Evolutionary conservation across 2,888 invertebrate species (phyloP), one percentile per base, ranked within the genome.

Genomic region (Adineta ricciae): DNA sequence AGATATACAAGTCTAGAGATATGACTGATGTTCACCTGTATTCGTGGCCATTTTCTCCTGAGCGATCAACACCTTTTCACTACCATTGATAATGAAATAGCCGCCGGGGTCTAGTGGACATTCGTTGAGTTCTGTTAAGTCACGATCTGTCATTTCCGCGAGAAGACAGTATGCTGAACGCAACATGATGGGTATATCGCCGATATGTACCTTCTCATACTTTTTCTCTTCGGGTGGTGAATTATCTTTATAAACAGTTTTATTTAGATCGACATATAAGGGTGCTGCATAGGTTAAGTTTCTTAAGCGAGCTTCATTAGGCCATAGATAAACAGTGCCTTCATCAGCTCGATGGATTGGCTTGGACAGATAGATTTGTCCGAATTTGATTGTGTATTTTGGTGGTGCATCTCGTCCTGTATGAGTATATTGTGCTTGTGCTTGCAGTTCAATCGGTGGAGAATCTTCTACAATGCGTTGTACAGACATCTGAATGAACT

Each of bases 41-140:
- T 99, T 99, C 14, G 98, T 98, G 11, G 99, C 99, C 99, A 99
- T 99, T 92, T 99, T 99, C 90, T 99, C 99, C 91, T 99, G 99
- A 0, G 99, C 99, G 90, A 99, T 99, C 52, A 99, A 92, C 5
- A 98, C 93, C 91, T 97, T 97, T 91, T 99, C 99, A 14, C 98
- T 98, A 2, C 99, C 99, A 90, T 99, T 99, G 87, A 99, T 99
- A 88, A 99, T 96, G 89, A 99, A 99, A 91, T 99, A 99, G 86
- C 99, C 99, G 87, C 98, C 99, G 78, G 99, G 99, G 92, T 99
- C 99, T 83, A 99, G 92, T 0, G 99, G 99, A 88, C 99, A 99
- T 91, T 99, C 99, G 90, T 99, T 99, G 88, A 99, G 93, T 92
- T 99, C 98, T 83, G 97, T 96, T 89, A 99, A 93, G 93, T 99